Base-by-base conservation (phyloP, 92 coral and sea anemone species). In the Zoanthus solanderi region DNA sequence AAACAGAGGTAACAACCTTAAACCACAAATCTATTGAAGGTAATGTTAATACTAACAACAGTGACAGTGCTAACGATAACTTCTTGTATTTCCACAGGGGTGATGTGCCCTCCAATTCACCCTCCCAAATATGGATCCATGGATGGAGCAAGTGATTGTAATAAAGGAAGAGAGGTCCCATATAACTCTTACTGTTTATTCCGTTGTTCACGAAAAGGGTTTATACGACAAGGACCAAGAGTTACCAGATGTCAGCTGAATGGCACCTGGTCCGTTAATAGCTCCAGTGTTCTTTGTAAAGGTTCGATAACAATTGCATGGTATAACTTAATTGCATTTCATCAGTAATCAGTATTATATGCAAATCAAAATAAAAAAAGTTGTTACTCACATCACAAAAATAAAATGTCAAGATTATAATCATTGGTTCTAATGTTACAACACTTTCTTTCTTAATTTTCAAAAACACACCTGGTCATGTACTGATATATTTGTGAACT, bases 191-290 rank as follows among this genome's bases (percentile, higher is more conserved):
- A 56, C 52, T 78, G 83, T 78, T 31, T 37, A 5, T 78, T 78
- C 71, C 71, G 83, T 31, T 78, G 83, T 61, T 34, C 47, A 16
- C 34, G 47, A 5, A 31, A 34, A 28, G 83, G 71, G n/a, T 78
- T 78, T 31, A 44, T n/a, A 32, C 71, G 12, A 5, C 83, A 58
- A 16, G 83, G 83, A 58, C 50, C 71, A 37, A 30, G 13, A 44
- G 37, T 16, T 13, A 78, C 53, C 15, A 58, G 44, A 37, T 78
- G 83, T 61, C 68, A 54, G 52, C 71, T 56, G 58, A 58, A 78
- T 47, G 83, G 83, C 16, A 78, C 71, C 37, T 78, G 83, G 83
- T 78, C 83, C 48, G 50, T 78, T 57, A 34, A 78, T 32, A 57
- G 71, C 29, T 56, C 83, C 17, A 58, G 52, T 7, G 69, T 57